phyloP scores from a whole-genome alignment of 2,888 invertebrate genomes.

The Drosophila neotestacea region DNA sequence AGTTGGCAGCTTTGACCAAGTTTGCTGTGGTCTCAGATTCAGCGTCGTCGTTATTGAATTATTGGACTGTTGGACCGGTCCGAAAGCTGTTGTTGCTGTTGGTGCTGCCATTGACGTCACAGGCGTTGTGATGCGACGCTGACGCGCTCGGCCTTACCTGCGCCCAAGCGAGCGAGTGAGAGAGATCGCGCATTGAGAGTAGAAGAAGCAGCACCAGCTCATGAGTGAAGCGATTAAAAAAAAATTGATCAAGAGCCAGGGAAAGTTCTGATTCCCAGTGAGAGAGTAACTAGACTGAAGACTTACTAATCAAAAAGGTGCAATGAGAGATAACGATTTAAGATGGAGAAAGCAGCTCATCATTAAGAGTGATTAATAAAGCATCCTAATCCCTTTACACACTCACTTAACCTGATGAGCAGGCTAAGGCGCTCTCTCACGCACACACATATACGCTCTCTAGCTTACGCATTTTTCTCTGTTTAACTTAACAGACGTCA shows the following conservation, averaged over 20 bases:
- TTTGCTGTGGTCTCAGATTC: slow-evolving; percentile 5
- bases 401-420: not conserved
- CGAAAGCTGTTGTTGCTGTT: slow-evolving; percentile 59
- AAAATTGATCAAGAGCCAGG: not conserved
- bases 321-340: slow-evolving; percentile 2
- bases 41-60: slow-evolving; percentile 43
- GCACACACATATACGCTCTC: not conserved
- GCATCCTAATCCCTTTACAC: slow-evolving; percentile 1
- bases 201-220: slow-evolving; percentile 26
- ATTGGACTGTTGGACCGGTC: slow-evolving; percentile 72
- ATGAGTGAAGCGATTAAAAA: slow-evolving; percentile 55
- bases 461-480: not conserved
- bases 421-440: not conserved
- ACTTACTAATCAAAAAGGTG: not conserved
- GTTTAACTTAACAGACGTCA: slow-evolving; percentile 28
- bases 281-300: not conserved
- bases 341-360: slow-evolving; percentile 28
- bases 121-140: slow-evolving; percentile 54
- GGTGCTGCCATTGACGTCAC: slow-evolving; percentile 68
- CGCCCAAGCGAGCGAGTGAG: not conserved
- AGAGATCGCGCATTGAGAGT: slow-evolving; percentile 19
- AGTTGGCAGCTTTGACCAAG: slow-evolving; percentile 45
- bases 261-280: slow-evolving; percentile 22
- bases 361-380: slow-evolving; percentile 7
- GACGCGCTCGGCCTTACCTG: slow-evolving; percentile 48